A percentile compares a stretch with the other conserved stretches of the same genome.
Evolutionary conservation across 2,797 vertebrate genomes (phyloP).

Genomic region (Ispidina lecontei): DNA sequence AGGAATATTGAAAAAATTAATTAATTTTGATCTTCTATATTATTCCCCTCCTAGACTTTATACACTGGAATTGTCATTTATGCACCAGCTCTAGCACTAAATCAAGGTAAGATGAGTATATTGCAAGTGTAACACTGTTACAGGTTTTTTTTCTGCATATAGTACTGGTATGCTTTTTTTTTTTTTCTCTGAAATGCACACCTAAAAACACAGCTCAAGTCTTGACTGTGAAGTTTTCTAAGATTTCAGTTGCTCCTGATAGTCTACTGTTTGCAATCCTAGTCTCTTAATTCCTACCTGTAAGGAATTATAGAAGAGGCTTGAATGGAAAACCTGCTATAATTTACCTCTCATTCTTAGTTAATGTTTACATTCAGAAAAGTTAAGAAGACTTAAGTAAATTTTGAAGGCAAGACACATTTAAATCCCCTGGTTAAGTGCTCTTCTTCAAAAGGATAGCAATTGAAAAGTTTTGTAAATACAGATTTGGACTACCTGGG

Average conservation of each 20-base stretch:
- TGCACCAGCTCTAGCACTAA: slow-evolving; percentile 83
- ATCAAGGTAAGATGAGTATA: slow-evolving; percentile 78
- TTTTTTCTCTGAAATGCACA: background rate
- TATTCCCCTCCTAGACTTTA: slow-evolving; percentile 66
- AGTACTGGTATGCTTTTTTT: background rate
- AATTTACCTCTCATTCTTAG: background rate
- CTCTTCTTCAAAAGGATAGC: background rate
- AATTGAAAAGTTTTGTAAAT: background rate
- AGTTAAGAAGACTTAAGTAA: background rate
- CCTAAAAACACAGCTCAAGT: background rate
- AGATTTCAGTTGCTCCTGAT: background rate
- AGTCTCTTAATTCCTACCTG: background rate
- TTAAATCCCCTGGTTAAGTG: background rate
- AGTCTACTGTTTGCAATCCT: background rate
- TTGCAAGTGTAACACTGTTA: background rate
- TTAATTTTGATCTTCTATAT: background rate
- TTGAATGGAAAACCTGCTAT: background rate
- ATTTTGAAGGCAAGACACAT: background rate
- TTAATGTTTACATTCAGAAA: background rate
- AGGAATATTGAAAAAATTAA: background rate
- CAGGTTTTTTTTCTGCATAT: background rate
- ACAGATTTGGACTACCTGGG: background rate
- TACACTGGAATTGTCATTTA: slow-evolving; percentile 86
- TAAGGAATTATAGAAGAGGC: background rate
- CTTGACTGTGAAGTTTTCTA: background rate